These are phyloP conservation scores for Alces alces DNA, from an alignment of 2,113 vertebrate genomes.

Conservation along the genomic window DNA sequence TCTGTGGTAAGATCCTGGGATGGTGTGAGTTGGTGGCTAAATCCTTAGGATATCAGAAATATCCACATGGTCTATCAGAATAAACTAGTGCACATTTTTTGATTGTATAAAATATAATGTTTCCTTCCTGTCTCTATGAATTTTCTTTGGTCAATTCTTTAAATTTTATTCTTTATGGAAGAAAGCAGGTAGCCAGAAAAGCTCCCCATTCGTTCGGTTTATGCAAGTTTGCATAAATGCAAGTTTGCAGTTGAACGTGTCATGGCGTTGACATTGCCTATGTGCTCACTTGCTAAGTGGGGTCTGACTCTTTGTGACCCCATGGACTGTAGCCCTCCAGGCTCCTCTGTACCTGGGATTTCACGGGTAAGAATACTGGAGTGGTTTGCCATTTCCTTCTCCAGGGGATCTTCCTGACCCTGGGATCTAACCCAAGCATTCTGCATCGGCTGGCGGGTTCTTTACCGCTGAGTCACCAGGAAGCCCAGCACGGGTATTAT, in stretches of 20 bases:
- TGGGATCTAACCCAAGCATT: background rate
- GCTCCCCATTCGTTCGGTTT: fast-evolving
- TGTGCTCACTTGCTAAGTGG: background rate
- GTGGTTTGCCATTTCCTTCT: background rate
- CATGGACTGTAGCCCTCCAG: background rate
- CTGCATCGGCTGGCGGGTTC: background rate
- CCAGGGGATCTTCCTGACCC: background rate
- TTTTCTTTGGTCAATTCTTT: background rate
- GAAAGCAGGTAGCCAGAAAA: background rate
- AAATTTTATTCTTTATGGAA: background rate
- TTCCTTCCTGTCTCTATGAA: background rate
- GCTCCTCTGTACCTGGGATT: background rate
- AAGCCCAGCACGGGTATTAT: background rate
- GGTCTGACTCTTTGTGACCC: background rate
- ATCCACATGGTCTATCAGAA: background rate
- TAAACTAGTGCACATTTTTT: background rate
- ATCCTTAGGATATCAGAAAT: background rate
- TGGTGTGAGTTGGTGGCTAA: background rate
- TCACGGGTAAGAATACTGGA: background rate
- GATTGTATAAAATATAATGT: background rate
- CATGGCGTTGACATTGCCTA: background rate
- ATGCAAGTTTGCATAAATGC: fast-evolving
- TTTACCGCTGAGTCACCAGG: background rate
- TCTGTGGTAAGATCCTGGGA: background rate
- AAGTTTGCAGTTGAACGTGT: too few relatives aligned